phyloP scores from a whole-genome alignment of 1,140 invertebrate genomes.

The Drosophila pseudoananassae region DNA sequence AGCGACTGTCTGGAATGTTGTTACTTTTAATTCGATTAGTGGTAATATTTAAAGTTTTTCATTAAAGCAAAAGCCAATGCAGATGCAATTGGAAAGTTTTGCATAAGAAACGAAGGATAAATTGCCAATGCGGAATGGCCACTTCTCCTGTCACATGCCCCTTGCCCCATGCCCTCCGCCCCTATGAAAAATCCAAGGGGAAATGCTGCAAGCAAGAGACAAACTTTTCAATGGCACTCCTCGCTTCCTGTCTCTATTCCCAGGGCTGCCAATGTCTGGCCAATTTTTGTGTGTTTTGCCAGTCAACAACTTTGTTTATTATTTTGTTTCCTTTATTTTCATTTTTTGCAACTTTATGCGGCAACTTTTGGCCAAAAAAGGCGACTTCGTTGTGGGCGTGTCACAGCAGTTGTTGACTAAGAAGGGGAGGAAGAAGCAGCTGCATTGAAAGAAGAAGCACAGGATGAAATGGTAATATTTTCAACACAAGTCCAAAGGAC shows the following conservation, averaged over 20 bases:
- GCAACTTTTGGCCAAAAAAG: conserved; percentile 49
- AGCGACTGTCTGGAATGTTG: conserved; percentile 13
- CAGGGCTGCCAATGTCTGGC: conserved; percentile 52
- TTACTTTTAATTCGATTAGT: conserved; percentile 47
- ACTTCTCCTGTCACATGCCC: conserved; percentile 9
- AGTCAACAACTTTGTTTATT: conserved; percentile 72
- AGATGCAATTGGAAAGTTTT: conserved; percentile 60
- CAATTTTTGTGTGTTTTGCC: conserved; percentile 60
- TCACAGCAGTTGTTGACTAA: conserved; percentile 49
- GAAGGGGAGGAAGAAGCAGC: neutral
- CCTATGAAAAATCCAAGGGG: conserved; percentile 6
- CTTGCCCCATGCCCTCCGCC: neutral
- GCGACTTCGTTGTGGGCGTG: conserved; percentile 52
- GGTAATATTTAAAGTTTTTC: conserved; percentile 48
- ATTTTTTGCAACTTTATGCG: conserved; percentile 68
- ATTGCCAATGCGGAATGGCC: conserved; percentile 56
- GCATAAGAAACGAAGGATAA: conserved; percentile 56
- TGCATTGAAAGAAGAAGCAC: conserved; percentile 6
- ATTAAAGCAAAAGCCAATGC: conserved; percentile 48
- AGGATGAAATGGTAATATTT: conserved; percentile 64
- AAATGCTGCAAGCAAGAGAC: conserved; percentile 49
- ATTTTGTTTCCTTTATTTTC: conserved; percentile 52
- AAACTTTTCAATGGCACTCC: conserved; percentile 70
- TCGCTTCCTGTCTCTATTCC: conserved; percentile 15
- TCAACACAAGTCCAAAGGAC: conserved; percentile 37